A percentile compares a stretch with the other conserved stretches of the same genome.
Conservation (phyloP, 1,140 invertebrate genomes). For the Drosophila sp. region DNA sequence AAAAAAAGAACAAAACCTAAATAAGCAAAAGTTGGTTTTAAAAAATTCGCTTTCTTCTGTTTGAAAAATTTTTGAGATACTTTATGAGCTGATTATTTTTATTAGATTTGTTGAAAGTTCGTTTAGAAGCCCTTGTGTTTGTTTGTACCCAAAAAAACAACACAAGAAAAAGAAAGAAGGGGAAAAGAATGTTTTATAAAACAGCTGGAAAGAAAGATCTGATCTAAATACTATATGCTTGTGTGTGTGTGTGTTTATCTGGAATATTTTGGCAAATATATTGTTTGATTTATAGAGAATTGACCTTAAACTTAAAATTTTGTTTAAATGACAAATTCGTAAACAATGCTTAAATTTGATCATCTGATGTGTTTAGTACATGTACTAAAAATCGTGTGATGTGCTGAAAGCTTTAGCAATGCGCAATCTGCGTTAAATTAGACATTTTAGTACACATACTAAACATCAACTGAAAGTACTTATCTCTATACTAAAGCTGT, state of each 20-base stretch:
- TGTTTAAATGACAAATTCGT: slow-evolving; percentile 1
- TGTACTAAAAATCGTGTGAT: too few relatives aligned
- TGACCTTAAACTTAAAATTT: not conserved
- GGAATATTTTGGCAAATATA: not conserved
- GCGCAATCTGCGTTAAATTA: too few relatives aligned
- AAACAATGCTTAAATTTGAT: slow-evolving; percentile 4
- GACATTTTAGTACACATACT: too few relatives aligned
- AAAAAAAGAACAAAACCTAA: not conserved
- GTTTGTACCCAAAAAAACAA: slow-evolving; percentile 9
- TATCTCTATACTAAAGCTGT: too few relatives aligned
- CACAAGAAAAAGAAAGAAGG: not conserved
- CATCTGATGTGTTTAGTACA: not conserved
- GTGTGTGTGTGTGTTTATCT: not conserved
- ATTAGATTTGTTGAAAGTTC: slow-evolving; percentile 28
- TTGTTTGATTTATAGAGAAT: slow-evolving; percentile 1
- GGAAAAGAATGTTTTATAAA: not conserved
- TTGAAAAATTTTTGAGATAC: slow-evolving; percentile 28
- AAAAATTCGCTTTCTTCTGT: slow-evolving; percentile 6
- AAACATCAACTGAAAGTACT: too few relatives aligned
- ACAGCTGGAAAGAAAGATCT: slow-evolving; percentile 2
- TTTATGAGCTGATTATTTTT: slow-evolving; percentile 55
- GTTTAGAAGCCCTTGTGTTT: slow-evolving; percentile 6
- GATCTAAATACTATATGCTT: slow-evolving; percentile 21
- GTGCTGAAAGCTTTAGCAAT: too few relatives aligned
- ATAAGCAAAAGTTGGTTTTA: not conserved